Evolutionary conservation across 2,888 invertebrate genomes (phyloP), one percentile per base, ranked within the genome.

Genomic region (Patella ulyssiponensis): DNA sequence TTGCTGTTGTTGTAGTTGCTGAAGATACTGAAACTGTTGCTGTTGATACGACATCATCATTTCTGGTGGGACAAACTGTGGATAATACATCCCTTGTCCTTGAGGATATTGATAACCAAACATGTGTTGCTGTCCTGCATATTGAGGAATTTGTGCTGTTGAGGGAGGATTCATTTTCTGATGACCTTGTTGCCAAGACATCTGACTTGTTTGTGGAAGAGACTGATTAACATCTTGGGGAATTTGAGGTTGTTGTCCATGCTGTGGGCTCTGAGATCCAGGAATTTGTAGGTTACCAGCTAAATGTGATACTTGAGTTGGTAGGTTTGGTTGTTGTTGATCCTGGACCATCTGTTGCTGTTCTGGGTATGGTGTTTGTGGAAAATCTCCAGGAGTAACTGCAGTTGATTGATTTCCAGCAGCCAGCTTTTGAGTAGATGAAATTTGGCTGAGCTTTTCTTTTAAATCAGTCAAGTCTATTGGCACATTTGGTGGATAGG

Each of bases 401-500:
- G 79, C 54, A n/a, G 74, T 79, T 23, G 76, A 53, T 9, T 69
- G 74, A 44, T 71, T 69, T 7, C 75, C 79, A n/a, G 76, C 72
- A 52, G 81, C 76, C 44, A 69, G 71, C 58, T 82, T 82, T 20
- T 80, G 80, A n/a, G 82, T 75, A n/a, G 79, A 71, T 33, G 86
- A 86, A 33, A 87, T 75, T 75, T 85, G 86, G 70, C 77, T 82
- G 33, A 89, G 78, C 74, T 88, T 88, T 71, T 88, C 87, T 72
- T 86, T 84, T 33, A 89, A 79, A 77, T 88, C 88, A 80, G 83
- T 85, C 23, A 89, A 85, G 78, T 89, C 87, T 27, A 89, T 84
- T 20, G 87, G 87, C 20, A 87, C 86, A 69, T 82, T 83, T 9
- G 82, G 79, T 52, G 81, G 75, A 54, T 84, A 81, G 64, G 81